Conservation (phyloP, 2,797 vertebrate genomes). For the Melanotaenia boesemani region DNA sequence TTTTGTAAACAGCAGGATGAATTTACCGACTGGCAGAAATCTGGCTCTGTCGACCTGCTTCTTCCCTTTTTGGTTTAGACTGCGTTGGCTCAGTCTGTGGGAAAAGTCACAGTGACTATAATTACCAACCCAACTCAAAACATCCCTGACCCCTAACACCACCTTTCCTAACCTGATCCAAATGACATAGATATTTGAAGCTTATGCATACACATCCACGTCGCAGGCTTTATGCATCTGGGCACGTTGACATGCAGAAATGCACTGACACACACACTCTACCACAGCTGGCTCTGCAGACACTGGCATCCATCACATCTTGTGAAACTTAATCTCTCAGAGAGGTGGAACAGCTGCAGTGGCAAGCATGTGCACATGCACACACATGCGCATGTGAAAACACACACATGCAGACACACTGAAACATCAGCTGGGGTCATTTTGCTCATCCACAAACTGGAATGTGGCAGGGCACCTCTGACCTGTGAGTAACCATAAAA, state of each 20-base stretch:
- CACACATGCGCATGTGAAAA: conserved; percentile 10
- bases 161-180: conserved; percentile 59
- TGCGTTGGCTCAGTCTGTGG: conserved; percentile 58
- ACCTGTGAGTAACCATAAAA: conserved; percentile 60
- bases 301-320: conserved; percentile 79
- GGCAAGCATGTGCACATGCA: conserved; percentile 40
- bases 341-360: conserved; percentile 77
- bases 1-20: conserved; percentile 25
- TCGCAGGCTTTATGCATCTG: conserved; percentile 7
- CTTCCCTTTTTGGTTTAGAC: conserved; percentile 41
- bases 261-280: conserved; percentile 46
- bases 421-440: conserved; percentile 66
- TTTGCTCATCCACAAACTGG: conserved; percentile 61
- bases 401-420: conserved; percentile 32
- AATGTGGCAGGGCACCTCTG: conserved; percentile 71
- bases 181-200: conserved; percentile 29
- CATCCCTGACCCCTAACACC: conserved; percentile 60
- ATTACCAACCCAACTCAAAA: conserved; percentile 67
- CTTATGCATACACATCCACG: conserved; percentile 21
- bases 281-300: conserved; percentile 74
- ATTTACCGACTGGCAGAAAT: conserved; percentile 31
- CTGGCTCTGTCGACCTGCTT: conserved; percentile 33
- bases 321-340: conserved; percentile 78
- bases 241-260: conserved; percentile 34
- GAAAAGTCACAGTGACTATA: conserved; percentile 69